A percentile compares a stretch with the other conserved stretches of the same genome.
phyloP scores from a whole-genome alignment of 2,888 invertebrate species.

The Eupeodes latifasciatus region DNA sequence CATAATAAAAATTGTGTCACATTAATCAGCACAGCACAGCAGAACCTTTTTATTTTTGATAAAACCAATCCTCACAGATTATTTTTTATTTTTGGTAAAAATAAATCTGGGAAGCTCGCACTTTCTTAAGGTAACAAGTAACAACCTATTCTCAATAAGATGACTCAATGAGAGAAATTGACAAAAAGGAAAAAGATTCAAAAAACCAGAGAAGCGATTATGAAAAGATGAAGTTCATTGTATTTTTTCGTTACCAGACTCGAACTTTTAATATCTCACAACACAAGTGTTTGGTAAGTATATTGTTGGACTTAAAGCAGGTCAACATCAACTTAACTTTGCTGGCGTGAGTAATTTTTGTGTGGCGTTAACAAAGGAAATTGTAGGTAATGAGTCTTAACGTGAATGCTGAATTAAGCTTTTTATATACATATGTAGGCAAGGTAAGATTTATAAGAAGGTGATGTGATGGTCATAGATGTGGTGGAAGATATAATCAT shows the following conservation, averaged over 20 bases:
- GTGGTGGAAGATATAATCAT: neutral
- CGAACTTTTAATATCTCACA: neutral
- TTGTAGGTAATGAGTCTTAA: neutral
- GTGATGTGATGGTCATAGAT: conserved; percentile 5
- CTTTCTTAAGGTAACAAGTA: conserved; percentile 1
- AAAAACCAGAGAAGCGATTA: neutral
- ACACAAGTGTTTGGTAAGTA: neutral
- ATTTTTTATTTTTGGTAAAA: neutral
- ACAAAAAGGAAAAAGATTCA: neutral
- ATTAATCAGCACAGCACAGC: conserved; percentile 42
- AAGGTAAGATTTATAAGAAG: conserved; percentile 3
- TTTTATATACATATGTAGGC: neutral
- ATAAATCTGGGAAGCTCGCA: conserved; percentile 25
- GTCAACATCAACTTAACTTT: conserved; percentile 2
- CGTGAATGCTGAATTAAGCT: neutral
- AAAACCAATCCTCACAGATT: conserved; percentile 22
- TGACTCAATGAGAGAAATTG: conserved; percentile 27
- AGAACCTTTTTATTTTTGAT: neutral
- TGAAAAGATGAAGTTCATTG: neutral
- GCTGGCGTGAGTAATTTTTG: conserved; percentile 8
- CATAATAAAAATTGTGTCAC: conserved; percentile 34
- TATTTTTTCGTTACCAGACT: neutral
- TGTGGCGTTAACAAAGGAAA: conserved; percentile 8
- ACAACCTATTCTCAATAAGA: neutral
- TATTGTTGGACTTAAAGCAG: neutral